phyloP scores from a whole-genome alignment of 2,888 invertebrate species.

The Phoronis australis region DNA sequence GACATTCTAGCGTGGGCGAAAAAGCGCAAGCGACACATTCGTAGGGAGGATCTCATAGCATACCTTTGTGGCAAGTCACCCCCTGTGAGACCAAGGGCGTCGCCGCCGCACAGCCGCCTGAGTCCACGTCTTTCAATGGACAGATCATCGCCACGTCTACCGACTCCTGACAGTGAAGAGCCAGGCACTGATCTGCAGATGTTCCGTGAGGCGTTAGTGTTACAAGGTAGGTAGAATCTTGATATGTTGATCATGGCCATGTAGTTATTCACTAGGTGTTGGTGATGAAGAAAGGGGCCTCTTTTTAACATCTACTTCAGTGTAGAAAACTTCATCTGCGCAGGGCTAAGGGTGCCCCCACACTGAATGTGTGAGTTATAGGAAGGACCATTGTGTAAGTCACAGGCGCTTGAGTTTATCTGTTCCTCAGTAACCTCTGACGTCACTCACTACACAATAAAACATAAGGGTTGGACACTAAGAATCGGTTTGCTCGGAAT shows the following conservation, averaged over 20 bases:
- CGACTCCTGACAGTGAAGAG: slow-evolving; percentile 3
- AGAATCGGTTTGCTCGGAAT: too few species aligned
- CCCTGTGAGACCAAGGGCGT: slow-evolving; percentile 55
- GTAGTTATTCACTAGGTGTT: too few species aligned
- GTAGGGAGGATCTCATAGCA: slow-evolving; percentile 70
- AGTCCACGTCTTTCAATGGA: slow-evolving; percentile 17
- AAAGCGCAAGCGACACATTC: slow-evolving; percentile 65
- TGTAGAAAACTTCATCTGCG: too few species aligned
- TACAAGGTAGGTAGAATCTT: slow-evolving; percentile 55
- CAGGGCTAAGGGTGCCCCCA: too few species aligned
- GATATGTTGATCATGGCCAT: background rate
- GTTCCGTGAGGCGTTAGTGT: slow-evolving; percentile 69
- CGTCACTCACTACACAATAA: too few species aligned
- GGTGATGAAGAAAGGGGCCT: too few species aligned
- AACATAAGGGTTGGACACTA: too few species aligned
- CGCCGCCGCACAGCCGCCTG: slow-evolving; percentile 8
- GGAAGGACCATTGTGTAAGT: too few species aligned
- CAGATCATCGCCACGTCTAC: slow-evolving; percentile 25
- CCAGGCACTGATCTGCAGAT: slow-evolving; percentile 64
- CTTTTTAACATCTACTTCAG: too few species aligned
- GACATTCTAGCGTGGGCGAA: slow-evolving; percentile 73
- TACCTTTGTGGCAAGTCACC: slow-evolving; percentile 65
- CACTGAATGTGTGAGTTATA: too few species aligned
- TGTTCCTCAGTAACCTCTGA: too few species aligned
- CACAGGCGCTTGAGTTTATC: too few species aligned